Evolutionary conservation across 2,888 invertebrate genomes (phyloP), one percentile per base, ranked within the genome.

Genomic region (Piscicola geometra): DNA sequence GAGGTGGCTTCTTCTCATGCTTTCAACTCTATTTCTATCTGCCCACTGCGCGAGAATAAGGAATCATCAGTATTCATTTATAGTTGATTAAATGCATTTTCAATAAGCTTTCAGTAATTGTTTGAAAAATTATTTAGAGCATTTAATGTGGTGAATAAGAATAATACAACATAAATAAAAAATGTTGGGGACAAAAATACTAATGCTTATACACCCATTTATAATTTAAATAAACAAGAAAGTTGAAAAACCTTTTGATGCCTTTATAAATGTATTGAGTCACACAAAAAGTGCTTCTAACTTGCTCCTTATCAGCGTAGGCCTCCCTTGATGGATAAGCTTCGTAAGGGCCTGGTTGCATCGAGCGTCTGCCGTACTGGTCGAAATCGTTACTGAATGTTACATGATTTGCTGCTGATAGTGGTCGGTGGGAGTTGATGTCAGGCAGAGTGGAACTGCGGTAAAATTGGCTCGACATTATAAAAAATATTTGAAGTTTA

Each of bases 351-450:
- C 25, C 25, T 25, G 3, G 60, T n/a, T 18, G 5, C 9, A n/a
- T 56, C 9, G 21, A 5, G 3, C 60, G 60, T 25, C 60, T 18
- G 60, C n/a, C n/a, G 60, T 15, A 56, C 60, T 56, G 60, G n/a
- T 56, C 60, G 25, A 56, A 56, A 25, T 56, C 60, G n/a, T 5
- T 56, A 21, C 60, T 56, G 25, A 56, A 56, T 56, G 5, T 56
- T 5, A 56, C 60, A 21, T 56, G 47, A 33, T 71, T 71, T n/a
- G 52, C 21, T 12, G 69, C 71, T 25, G 71, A 71, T 21, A 52
- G 1, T 21, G 71, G 71, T 71, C 71, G 47, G 28, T 71, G 71
- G 1, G 28, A 52, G 50, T 47, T 71, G n/a, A 71, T 71, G 21
- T 71, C 41, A n/a, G 71, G 71, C 15, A 71, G 71, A 71, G 71